Base-by-base conservation (phyloP, 2,113 vertebrate species). In the Pseudorhombus dupliciocellatus region DNA sequence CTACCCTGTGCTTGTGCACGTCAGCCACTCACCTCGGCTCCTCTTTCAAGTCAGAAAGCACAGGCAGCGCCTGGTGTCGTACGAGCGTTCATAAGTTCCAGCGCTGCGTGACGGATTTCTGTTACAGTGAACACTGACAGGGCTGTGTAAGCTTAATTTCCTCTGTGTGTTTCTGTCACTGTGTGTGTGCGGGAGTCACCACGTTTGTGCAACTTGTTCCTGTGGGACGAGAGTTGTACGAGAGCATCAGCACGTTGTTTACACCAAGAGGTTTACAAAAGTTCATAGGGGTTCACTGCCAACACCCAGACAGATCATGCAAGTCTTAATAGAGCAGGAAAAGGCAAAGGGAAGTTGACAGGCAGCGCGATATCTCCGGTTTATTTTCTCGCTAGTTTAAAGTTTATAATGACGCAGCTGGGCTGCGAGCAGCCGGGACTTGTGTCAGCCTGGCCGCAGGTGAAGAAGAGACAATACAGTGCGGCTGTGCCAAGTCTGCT, bases 271-370 rank as follows among this genome's bases (percentile, higher is more conserved):
- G 75, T 83, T 87, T 81, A 87, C 81, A 71, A 68, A 66, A 81
- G 80, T 58, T 80, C 64, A 65, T 70, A 54, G 69, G 69, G 72
- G 79, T 83, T 69, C 73, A 44, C 73, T 77, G 86, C 83, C 77
- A 87, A 86, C 79, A 83, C 69, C 78, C 70, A 63, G 75, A 73
- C 81, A 79, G 77, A 83, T 85, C 86, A 69, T 78, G 76, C n/a
- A 1, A 70, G 63, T 75, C 70, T 70, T 75, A 85, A 76, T 70
- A 70, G 84, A 83, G 78, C 81, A 87, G 84, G 84, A 89, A 89
- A 69, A 77, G 76, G 75, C 66, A 0, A 77, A 56, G 55, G 87
- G 88, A 89, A 88, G 84, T 79, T 64, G 79, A 81, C 79, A 44
- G 50, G 83, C 59, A 16, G 77, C 59, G 5, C 5, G 71, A 90